phyloP scores from a whole-genome alignment of 2,888 invertebrate genomes.

The Sinopyrophorus schimmeli region DNA sequence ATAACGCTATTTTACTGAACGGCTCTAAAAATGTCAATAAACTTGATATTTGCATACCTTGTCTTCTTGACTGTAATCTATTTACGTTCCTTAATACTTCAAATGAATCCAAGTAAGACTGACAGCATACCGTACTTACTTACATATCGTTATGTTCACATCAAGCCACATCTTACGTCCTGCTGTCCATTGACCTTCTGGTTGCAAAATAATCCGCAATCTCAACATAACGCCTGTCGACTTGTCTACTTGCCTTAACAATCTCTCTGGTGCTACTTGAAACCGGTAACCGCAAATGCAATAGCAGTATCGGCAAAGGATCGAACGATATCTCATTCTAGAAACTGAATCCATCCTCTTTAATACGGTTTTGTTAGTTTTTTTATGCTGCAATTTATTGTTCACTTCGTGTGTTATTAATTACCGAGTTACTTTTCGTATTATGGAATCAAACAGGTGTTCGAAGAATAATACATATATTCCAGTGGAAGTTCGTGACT shows the following conservation, averaged over 20 bases:
- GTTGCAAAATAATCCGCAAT: constrained; percentile 42
- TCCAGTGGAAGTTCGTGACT: constrained; percentile 31
- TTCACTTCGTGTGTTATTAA: not conserved
- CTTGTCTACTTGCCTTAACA: constrained; percentile 25
- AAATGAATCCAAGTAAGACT: constrained; percentile 16
- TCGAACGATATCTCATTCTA: constrained; percentile 9
- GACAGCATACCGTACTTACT: constrained; percentile 13
- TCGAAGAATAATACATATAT: constrained; percentile 22
- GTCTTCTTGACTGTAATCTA: constrained; percentile 7
- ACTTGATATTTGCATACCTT: constrained; percentile 5
- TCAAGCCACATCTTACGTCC: constrained; percentile 31
- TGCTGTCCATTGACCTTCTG: constrained; percentile 42
- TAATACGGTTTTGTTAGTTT: not conserved
- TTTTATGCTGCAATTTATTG: not conserved
- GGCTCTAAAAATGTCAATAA: too few species aligned
- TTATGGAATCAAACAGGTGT: constrained; percentile 29
- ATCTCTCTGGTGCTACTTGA: constrained; percentile 25
- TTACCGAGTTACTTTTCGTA: not conserved
- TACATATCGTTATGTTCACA: constrained; percentile 19
- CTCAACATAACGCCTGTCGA: constrained; percentile 40
- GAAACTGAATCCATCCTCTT: not conserved
- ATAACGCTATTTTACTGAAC: too few species aligned
- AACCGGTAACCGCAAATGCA: constrained; percentile 19
- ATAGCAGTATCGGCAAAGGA: constrained; percentile 14
- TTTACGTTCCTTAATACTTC: constrained; percentile 10